Conservation (phyloP, 2,888 invertebrate species). For the Meghimatium bilineatum region DNA sequence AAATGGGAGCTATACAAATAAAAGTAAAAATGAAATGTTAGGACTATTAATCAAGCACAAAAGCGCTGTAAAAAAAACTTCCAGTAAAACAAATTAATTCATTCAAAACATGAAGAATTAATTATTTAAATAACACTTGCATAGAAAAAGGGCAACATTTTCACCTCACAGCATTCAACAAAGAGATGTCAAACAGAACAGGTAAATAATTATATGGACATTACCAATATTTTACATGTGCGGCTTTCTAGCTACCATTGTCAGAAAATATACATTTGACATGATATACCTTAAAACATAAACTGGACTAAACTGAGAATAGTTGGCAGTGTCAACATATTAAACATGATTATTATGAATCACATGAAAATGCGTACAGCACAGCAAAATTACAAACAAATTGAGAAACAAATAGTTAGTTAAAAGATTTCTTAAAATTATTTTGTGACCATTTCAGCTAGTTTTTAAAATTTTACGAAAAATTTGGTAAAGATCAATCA, state of each 20-base stretch:
- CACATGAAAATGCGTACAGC: background rate
- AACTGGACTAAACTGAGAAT: background rate
- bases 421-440: background rate
- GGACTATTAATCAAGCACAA: background rate
- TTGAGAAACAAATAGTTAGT: background rate
- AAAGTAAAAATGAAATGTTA: background rate
- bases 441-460: constrained; percentile 3
- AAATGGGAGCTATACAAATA: background rate
- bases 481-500: no score
- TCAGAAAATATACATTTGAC: constrained; percentile 9
- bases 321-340: background rate
- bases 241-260: constrained; percentile 3
- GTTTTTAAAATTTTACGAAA: no score
- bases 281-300: background rate
- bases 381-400: background rate
- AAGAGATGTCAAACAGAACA: background rate
- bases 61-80: background rate
- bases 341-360: background rate
- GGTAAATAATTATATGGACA: background rate
- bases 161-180: constrained; percentile 31
- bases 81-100: constrained; percentile 16
- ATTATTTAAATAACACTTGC: constrained; percentile 27
- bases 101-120: constrained; percentile 12
- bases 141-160: constrained; percentile 38
- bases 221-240: background rate